A percentile compares a stretch with the other conserved stretches of the same genome.
phyloP scores from a whole-genome alignment of 2,113 vertebrate species.

The Todiramphus chloris region DNA sequence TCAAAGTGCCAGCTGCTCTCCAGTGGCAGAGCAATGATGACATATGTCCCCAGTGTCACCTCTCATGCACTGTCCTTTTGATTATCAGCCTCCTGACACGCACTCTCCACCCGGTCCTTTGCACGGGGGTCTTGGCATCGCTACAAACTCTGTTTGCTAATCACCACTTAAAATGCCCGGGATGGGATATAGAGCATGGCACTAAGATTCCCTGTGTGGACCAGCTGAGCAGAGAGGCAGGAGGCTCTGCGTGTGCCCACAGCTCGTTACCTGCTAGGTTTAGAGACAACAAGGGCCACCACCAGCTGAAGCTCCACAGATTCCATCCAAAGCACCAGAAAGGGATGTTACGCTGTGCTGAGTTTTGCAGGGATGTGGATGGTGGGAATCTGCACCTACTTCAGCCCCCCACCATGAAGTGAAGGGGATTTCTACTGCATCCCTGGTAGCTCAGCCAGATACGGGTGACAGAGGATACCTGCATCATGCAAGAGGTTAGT shows the following conservation, averaged over 20 bases:
- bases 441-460: background rate
- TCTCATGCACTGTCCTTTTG: too few relatives aligned
- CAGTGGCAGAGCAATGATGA: background rate
- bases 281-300: background rate
- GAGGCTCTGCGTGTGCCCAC: background rate
- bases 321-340: background rate
- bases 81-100: accelerated
- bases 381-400: background rate
- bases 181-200: accelerated
- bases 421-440: background rate
- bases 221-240: background rate
- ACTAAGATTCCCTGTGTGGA: background rate
- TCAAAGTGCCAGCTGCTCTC: background rate
- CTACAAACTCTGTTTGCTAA: accelerated
- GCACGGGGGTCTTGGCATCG: accelerated
- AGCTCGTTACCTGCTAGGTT: background rate
- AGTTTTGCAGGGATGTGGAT: background rate
- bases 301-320: background rate
- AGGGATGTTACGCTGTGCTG: background rate
- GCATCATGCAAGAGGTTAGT: background rate
- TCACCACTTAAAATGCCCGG: background rate
- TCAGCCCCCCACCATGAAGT: accelerated
- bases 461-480: background rate
- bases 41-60: accelerated
- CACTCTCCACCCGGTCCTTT: background rate